Conservation (phyloP, 2,888 invertebrate species). For the Chloroclysta siterata region DNA sequence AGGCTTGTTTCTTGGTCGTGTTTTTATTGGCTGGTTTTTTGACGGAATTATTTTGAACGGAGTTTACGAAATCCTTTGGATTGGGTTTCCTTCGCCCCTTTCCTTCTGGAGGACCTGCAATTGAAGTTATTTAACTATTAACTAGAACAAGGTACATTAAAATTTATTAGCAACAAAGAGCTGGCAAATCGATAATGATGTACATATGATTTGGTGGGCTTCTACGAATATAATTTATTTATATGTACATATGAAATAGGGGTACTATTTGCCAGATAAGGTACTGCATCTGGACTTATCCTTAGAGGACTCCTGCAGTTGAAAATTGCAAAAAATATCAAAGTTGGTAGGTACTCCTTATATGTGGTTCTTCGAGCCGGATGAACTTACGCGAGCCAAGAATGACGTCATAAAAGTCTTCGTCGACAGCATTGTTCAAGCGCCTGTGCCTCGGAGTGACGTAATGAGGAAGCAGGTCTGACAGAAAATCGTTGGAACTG, state of each 20-base stretch:
- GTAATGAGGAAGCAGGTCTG: conserved; percentile 76
- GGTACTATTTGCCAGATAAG: too few relatives aligned
- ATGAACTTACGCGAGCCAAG: conserved; percentile 61
- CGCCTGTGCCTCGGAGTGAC: conserved; percentile 74
- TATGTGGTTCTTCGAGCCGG: conserved; percentile 13
- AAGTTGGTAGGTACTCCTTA: too few relatives aligned
- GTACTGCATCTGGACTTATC: too few relatives aligned
- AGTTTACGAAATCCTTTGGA: conserved; percentile 49
- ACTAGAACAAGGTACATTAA: too few relatives aligned
- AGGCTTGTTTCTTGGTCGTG: conserved; percentile 55
- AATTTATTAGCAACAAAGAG: too few relatives aligned
- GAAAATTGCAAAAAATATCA: too few relatives aligned
- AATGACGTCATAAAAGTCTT: conserved; percentile 77
- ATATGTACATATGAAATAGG: too few relatives aligned
- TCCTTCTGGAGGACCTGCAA: conserved; percentile 54
- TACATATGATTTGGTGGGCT: too few relatives aligned
- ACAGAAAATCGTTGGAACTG: conserved; percentile 69
- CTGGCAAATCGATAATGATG: too few relatives aligned
- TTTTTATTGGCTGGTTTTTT: conserved; percentile 54
- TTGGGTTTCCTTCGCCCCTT: conserved; percentile 51
- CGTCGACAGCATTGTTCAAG: conserved; percentile 56
- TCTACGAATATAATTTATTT: too few relatives aligned
- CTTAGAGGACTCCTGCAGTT: too few relatives aligned
- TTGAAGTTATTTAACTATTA: background rate
- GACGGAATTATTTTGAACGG: conserved; percentile 42